A percentile compares a stretch with the other conserved stretches of the same genome.
phyloP scores from a whole-genome alignment of 2,113 vertebrate species.

The Scartelaos histophorus region DNA sequence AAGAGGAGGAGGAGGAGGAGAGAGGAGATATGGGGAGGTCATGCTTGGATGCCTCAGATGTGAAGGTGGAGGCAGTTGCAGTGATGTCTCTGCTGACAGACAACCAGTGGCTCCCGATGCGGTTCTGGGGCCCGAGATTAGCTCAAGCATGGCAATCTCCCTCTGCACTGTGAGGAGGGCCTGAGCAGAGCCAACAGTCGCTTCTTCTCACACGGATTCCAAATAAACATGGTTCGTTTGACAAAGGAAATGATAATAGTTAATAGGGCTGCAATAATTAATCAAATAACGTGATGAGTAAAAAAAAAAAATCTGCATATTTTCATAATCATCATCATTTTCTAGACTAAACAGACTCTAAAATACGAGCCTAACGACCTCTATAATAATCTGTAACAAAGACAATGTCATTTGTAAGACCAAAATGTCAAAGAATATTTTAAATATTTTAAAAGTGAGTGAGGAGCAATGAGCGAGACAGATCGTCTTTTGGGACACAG shows the following conservation, averaged over 20 bases:
- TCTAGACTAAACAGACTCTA: no score
- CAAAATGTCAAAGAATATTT: no score
- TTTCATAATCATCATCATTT: no score
- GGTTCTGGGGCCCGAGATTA: slow-evolving; percentile 70
- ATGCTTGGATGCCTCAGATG: slow-evolving; percentile 57
- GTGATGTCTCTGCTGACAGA: slow-evolving; percentile 60
- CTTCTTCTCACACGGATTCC: slow-evolving; percentile 12
- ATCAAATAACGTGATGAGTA: no score
- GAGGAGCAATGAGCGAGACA: no score
- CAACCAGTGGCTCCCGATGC: slow-evolving; percentile 62
- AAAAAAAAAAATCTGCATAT: no score
- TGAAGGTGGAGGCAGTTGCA: slow-evolving; percentile 64
- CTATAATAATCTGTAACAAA: no score
- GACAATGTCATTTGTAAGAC: no score
- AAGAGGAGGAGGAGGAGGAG: slow-evolving; percentile 25
- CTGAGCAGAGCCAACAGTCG: slow-evolving; percentile 30
- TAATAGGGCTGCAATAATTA: background rate
- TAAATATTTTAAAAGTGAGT: no score
- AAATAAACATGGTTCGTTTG: background rate
- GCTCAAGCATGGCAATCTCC: slow-evolving; percentile 66
- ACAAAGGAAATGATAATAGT: background rate
- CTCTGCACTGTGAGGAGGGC: slow-evolving; percentile 49
- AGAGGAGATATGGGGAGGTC: slow-evolving; percentile 44
- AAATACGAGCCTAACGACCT: no score
- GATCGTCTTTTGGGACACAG: no score